Conservation (phyloP, 1,140 invertebrate genomes). For the Pseudachorutes palmiensis region DNA sequence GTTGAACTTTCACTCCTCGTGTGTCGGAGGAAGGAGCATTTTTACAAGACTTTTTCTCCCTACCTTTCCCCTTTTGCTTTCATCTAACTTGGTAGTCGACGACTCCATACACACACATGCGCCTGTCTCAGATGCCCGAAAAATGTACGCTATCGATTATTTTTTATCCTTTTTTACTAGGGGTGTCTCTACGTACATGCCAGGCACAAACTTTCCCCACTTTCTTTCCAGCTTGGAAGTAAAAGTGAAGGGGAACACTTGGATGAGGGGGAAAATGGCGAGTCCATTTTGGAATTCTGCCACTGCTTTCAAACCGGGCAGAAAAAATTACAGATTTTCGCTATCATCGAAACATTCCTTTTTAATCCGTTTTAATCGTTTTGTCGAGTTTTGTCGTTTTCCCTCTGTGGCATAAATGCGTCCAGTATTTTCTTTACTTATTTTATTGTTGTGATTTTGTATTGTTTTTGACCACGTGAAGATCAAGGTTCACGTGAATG, state of each 20-base stretch:
- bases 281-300: no score
- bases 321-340: no score
- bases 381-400: no score
- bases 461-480: no score
- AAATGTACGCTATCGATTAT: conserved; percentile 37
- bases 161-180: conserved; percentile 37
- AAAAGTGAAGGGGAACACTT: not conserved
- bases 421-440: no score
- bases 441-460: no score
- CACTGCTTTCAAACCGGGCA: no score
- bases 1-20: conserved; percentile 4
- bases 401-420: no score
- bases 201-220: conserved; percentile 19
- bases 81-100: no score
- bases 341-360: no score
- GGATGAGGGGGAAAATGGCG: not conserved
- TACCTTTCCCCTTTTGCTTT: not conserved
- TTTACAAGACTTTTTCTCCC: conserved; percentile 5
- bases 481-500: no score
- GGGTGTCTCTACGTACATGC: conserved; percentile 14
- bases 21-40: not conserved
- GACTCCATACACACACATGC: conserved; percentile 25
- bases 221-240: conserved; percentile 4
- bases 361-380: no score
- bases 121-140: conserved; percentile 27